Percentiles rank a stretch among this genome's conserved stretches.
Evolutionary conservation across 2,113 vertebrate species (phyloP).

Genomic region (Marcusenius ussheri): DNA sequence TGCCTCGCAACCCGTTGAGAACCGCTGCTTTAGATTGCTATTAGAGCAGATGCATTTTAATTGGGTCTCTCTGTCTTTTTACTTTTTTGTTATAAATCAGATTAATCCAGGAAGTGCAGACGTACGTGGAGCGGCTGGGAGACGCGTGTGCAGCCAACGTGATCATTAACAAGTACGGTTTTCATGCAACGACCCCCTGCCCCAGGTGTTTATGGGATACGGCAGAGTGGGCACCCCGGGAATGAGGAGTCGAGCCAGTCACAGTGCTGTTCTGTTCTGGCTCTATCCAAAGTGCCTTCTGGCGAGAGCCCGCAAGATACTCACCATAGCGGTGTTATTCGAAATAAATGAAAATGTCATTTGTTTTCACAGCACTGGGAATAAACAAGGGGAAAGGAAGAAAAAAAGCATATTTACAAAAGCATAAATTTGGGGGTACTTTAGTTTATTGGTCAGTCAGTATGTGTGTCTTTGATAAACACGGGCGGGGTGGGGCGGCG

Average conservation of each 20-base stretch:
- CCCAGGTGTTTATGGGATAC: background rate
- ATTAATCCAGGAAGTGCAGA: constrained; percentile 77
- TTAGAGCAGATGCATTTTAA: background rate
- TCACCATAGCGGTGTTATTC: background rate
- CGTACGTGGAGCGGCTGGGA: constrained; percentile 77
- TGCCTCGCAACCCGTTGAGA: too few relatives aligned
- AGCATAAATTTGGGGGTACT: background rate
- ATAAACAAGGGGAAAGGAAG: background rate
- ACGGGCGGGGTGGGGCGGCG: fast-evolving
- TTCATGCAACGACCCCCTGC: constrained; percentile 22
- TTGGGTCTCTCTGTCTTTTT: background rate
- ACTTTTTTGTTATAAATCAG: constrained; percentile 44
- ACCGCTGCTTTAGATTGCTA: background rate
- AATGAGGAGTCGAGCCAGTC: background rate
- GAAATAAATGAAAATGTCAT: background rate
- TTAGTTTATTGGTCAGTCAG: background rate
- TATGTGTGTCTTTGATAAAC: background rate
- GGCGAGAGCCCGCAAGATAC: too few relatives aligned
- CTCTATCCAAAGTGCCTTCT: background rate
- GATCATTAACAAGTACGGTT: constrained; percentile 56
- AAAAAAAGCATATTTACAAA: background rate
- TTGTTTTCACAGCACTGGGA: background rate
- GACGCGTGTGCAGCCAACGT: constrained; percentile 70
- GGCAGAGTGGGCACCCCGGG: background rate
- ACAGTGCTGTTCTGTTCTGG: background rate